phyloP scores from a whole-genome alignment of 2,797 vertebrate genomes.

The Agapornis canus region DNA sequence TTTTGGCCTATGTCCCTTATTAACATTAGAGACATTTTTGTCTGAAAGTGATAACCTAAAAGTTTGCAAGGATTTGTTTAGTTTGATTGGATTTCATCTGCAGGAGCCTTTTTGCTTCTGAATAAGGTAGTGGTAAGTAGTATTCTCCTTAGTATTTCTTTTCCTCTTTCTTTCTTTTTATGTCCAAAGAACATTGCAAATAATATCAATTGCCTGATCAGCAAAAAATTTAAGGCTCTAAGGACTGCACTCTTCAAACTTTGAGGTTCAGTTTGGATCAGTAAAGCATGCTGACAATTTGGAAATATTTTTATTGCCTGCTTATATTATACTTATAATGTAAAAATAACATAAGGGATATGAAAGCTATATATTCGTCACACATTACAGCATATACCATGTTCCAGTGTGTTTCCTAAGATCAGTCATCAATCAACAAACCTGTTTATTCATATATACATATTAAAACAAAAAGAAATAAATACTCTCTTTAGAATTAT shows the following conservation, averaged over 20 bases:
- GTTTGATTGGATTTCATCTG: conserved; percentile 63
- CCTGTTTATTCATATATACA: not conserved
- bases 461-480: not conserved
- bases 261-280: not conserved
- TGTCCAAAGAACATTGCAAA: not conserved
- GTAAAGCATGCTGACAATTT: not conserved
- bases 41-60: conserved; percentile 70
- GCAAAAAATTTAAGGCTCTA: not conserved
- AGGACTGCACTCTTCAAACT: not conserved
- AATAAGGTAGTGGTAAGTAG: not conserved
- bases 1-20: conserved; percentile 55
- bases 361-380: not conserved
- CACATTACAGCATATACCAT: not conserved
- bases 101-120: not conserved
- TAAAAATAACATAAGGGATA: not conserved
- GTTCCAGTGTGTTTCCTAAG: not conserved
- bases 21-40: conserved; percentile 67
- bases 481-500: not conserved
- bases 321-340: not conserved
- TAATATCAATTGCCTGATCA: not conserved
- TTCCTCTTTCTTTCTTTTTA: not conserved
- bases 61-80: conserved; percentile 62
- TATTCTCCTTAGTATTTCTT: not conserved
- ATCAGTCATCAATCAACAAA: not conserved
- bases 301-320: not conserved